A percentile compares a stretch with the other conserved stretches of the same genome.
Conservation (phyloP, 2,797 vertebrate genomes). For the Clarias laeviceps region DNA sequence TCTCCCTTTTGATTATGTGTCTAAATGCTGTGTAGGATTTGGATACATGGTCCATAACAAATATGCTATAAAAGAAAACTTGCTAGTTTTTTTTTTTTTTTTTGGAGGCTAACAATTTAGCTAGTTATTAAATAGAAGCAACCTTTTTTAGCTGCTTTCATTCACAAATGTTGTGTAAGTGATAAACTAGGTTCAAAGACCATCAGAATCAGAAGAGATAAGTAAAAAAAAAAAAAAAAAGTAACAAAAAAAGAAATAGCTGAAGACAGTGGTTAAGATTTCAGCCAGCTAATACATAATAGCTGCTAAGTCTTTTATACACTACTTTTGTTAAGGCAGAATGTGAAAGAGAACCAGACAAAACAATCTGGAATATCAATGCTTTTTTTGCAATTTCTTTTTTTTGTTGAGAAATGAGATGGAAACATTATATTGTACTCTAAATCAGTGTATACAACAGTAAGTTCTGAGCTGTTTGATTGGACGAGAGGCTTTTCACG, state of each 20-base stretch:
- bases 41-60: too few relatives aligned
- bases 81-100: too few relatives aligned
- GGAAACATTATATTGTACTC: neutral
- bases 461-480: too few relatives aligned
- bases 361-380: neutral
- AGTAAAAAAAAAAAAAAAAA: too few relatives aligned
- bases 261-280: neutral
- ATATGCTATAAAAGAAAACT: too few relatives aligned
- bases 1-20: neutral
- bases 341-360: slow-evolving; percentile 6
- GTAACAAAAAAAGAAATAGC: neutral
- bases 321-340: neutral
- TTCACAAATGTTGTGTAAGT: neutral
- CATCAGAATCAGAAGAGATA: neutral
- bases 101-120: neutral
- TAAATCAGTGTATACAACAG: neutral
- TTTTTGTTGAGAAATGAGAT: neutral
- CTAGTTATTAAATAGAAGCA: neutral
- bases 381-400: neutral
- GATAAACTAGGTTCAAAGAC: neutral
- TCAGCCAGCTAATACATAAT: neutral
- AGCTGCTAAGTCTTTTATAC: neutral
- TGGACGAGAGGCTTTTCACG: too few relatives aligned
- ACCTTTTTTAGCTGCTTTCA: neutral
- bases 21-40: neutral